phyloP scores from a whole-genome alignment of 2,888 invertebrate species.

The Drosophila parthenogenetica region DNA sequence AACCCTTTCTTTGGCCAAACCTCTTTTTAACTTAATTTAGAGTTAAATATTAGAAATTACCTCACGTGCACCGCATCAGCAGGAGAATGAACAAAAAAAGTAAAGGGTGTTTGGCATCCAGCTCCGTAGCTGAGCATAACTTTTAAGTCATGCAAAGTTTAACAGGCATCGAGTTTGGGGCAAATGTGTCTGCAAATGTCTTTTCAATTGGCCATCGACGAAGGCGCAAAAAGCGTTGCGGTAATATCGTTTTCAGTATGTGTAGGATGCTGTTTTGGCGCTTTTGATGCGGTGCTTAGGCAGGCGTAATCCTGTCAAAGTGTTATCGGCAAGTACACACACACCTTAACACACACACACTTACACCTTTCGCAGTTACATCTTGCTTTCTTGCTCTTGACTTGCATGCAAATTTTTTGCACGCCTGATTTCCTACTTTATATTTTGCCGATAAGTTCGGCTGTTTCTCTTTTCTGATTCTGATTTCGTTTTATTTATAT shows the following conservation, averaged over 20 bases:
- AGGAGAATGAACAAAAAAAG: slow-evolving; percentile 3
- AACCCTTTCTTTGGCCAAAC: slow-evolving; percentile 38
- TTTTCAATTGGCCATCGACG: slow-evolving; percentile 79
- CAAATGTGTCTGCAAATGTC: slow-evolving; percentile 77
- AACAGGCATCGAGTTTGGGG: slow-evolving; percentile 25
- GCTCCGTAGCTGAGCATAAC: slow-evolving; percentile 60
- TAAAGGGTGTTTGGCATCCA: not conserved
- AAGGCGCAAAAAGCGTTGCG: slow-evolving; percentile 69
- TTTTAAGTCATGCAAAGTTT: slow-evolving; percentile 75
- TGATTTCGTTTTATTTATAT: slow-evolving; percentile 26
- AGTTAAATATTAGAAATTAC: slow-evolving; percentile 81
- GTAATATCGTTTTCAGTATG: slow-evolving; percentile 64
- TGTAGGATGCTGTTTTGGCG: slow-evolving; percentile 22
- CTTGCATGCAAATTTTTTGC: slow-evolving; percentile 76
- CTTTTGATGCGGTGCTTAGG: slow-evolving; percentile 78
- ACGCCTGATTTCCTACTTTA: slow-evolving; percentile 70
- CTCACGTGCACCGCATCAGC: slow-evolving; percentile 72
- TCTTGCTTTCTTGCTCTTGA: slow-evolving; percentile 64
- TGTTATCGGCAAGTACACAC: slow-evolving; percentile 69
- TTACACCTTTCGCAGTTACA: slow-evolving; percentile 44
- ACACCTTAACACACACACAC: slow-evolving; percentile 26
- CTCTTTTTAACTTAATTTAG: slow-evolving; percentile 74
- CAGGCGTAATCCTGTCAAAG: slow-evolving; percentile 81
- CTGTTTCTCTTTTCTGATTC: slow-evolving; percentile 38
- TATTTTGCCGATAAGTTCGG: slow-evolving; percentile 59